A percentile compares a stretch with the other conserved stretches of the same genome.
Evolutionary conservation across 2,888 invertebrate species (phyloP).

Genomic region (Ophraella communa): DNA sequence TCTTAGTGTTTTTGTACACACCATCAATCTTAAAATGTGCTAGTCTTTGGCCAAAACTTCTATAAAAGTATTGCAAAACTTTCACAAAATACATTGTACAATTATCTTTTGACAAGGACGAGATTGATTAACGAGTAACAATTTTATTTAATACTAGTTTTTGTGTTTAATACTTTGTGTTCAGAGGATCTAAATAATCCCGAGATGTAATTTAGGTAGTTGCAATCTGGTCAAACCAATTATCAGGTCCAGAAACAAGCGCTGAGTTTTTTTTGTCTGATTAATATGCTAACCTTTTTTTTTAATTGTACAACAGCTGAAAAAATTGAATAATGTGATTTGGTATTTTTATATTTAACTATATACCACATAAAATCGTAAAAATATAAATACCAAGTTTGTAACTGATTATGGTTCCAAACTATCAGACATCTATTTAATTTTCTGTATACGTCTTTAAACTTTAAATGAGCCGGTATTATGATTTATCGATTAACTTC

Average conservation of each 20-base stretch:
- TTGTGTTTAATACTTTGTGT: background rate
- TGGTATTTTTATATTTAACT: too few relatives aligned
- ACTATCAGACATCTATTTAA: background rate
- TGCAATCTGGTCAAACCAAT: too few relatives aligned
- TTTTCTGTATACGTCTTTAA: background rate
- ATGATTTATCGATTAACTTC: conserved; percentile 6
- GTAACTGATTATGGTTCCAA: too few relatives aligned
- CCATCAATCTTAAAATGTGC: conserved; percentile 13
- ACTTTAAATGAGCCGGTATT: background rate
- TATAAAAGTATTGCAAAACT: conserved; percentile 1
- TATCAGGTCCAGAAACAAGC: too few relatives aligned
- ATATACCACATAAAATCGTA: too few relatives aligned
- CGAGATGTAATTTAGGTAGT: too few relatives aligned
- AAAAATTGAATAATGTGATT: too few relatives aligned
- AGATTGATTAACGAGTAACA: background rate
- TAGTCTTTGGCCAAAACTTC: background rate
- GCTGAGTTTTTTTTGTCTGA: too few relatives aligned
- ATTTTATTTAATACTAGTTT: background rate
- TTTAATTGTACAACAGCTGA: too few relatives aligned
- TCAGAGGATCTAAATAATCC: too few relatives aligned
- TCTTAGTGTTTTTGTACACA: background rate
- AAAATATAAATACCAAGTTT: too few relatives aligned
- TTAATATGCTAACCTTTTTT: too few relatives aligned
- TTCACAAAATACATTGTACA: conserved; percentile 1
- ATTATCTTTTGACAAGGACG: background rate